Base-by-base conservation (phyloP, 2,797 vertebrate genomes). In the Alca torda region DNA sequence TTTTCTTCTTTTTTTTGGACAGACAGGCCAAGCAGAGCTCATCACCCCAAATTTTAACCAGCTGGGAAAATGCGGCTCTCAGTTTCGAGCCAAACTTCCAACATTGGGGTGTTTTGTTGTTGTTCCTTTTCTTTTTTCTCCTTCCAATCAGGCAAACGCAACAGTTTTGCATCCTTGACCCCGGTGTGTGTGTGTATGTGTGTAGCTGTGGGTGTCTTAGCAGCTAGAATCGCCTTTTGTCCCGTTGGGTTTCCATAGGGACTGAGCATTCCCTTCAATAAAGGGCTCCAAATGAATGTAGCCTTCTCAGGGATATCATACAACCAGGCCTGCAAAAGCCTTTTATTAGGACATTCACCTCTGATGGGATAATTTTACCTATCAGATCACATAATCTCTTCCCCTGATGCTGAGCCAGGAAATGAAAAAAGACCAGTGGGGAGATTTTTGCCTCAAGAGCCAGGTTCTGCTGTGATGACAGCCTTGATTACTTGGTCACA, bases 301-400 rank as follows among this genome's bases (percentile, higher is more conserved):
- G 67, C 95, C 97, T 98, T 99, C 98, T 98, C 98, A 98, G 97
- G 98, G 98, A 98, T 98, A 98, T 98, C 98, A 97, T 70, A 95
- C 97, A 84, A 86, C 98, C 94, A 16, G 92, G 80, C 72, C 96
- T 91, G 96, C 90, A 96, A 98, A 98, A 97, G 95, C 96, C 97
- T 97, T 98, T 98, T 97, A 98, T 97, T 96, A 85, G 96, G 96
- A 97, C 97, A 86, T 91, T 97, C 96, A 96, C 94, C 96, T 97
- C 93, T 63, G 91, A 93, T 50, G 90, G 94, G 97, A 97, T 98
- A 98, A 93, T 96, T 97, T 98, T 98, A 98, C 98, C 97, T 96
- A 92, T 97, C 90, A 2, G 93, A 97, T 97, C 96, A 98, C 97
- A 87, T 97, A 97, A 97, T 98, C 97, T 97, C 93, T 90, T 96